Evolutionary conservation across 1,140 invertebrate genomes (phyloP).

Genomic region (Melipona quadrifasciata): DNA sequence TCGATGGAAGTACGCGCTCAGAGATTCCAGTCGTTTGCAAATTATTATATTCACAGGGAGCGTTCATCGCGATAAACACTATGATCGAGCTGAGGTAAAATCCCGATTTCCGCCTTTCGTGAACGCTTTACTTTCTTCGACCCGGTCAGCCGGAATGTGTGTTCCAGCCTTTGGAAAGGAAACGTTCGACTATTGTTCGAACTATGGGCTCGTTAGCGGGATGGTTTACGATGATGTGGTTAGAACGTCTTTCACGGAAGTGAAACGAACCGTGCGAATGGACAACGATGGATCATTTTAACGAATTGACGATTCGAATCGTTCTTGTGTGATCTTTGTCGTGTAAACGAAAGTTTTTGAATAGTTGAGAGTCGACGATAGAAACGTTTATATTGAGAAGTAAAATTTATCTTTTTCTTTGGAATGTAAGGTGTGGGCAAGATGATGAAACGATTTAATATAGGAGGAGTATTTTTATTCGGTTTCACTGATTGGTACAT

Average conservation of each 20-base stretch:
- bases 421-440: not conserved
- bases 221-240: slow-evolving; percentile 32
- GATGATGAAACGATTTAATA: not conserved
- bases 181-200: slow-evolving; percentile 35
- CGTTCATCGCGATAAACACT: slow-evolving; percentile 19
- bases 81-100: not conserved
- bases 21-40: slow-evolving; percentile 10
- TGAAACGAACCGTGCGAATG: slow-evolving; percentile 27
- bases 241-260: slow-evolving; percentile 30
- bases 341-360: not conserved
- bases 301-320: slow-evolving; percentile 49
- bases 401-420: not conserved
- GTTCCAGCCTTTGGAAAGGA: too few species aligned
- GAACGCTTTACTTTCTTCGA: not conserved
- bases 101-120: slow-evolving; percentile 28
- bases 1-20: not conserved
- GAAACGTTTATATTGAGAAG: not conserved
- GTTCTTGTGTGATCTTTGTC: slow-evolving; percentile 28
- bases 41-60: slow-evolving; percentile 28
- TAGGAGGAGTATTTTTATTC: not conserved
- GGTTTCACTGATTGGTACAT: not conserved
- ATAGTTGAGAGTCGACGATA: not conserved
- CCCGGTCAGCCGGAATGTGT: too few species aligned
- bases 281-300: slow-evolving; percentile 28
- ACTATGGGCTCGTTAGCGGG: slow-evolving; percentile 32